phyloP scores from a whole-genome alignment of 2,888 invertebrate genomes.

The Ceramica pisi region DNA sequence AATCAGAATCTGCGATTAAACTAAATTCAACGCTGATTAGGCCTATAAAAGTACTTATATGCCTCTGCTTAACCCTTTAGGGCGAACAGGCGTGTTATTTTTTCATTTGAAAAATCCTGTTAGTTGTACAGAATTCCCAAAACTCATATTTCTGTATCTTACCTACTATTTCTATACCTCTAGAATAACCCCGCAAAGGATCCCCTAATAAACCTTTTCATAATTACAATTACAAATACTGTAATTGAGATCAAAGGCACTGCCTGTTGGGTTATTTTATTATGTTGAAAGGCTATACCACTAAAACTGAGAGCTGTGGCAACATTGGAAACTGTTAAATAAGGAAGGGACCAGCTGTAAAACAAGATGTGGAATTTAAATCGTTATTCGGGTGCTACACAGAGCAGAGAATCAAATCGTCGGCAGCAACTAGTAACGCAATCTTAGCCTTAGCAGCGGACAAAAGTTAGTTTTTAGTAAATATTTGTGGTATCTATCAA shows the following conservation, averaged over 20 bases:
- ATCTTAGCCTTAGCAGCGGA: neutral
- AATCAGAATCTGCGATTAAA: too few relatives aligned
- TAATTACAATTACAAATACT: conserved; percentile 43
- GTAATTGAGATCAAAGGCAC: conserved; percentile 39
- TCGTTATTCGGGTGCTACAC: neutral
- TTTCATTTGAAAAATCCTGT: conserved; percentile 42
- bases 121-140: conserved; percentile 9
- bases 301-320: conserved; percentile 33
- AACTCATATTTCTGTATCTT: neutral
- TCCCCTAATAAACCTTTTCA: conserved; percentile 8
- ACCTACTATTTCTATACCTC: neutral
- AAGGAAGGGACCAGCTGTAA: conserved; percentile 18
- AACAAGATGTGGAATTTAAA: conserved; percentile 24
- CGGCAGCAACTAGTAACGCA: neutral
- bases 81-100: conserved; percentile 14
- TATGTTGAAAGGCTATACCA: conserved; percentile 39
- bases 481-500: too few relatives aligned
- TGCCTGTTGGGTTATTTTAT: conserved; percentile 32
- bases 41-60: too few relatives aligned
- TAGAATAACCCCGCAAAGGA: neutral
- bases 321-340: conserved; percentile 15
- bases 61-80: neutral
- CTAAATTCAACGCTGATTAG: too few relatives aligned
- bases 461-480: too few relatives aligned
- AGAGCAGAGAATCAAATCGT: neutral